Evolutionary conservation across 2,888 invertebrate genomes (phyloP).

Genomic region (Lepetodrilus schrolli): DNA sequence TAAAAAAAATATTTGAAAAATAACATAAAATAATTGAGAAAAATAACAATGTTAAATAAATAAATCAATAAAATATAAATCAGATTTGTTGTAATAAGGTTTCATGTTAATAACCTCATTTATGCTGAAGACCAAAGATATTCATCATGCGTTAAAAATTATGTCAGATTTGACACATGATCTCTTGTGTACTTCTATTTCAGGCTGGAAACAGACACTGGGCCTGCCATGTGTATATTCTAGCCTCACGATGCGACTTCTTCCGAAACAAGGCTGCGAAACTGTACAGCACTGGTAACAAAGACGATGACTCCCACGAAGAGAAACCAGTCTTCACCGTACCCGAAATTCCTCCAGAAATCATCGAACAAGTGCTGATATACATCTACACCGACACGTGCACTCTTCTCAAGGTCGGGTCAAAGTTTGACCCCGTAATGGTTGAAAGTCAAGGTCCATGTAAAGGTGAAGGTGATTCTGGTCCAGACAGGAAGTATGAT

Average conservation of each 20-base stretch:
- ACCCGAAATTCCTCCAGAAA: conserved; percentile 79
- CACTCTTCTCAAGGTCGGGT: conserved; percentile 78
- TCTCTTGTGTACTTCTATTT: too few relatives aligned
- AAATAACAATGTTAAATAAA: too few relatives aligned
- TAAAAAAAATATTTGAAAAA: too few relatives aligned
- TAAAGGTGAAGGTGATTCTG: conserved; percentile 18
- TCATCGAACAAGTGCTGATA: conserved; percentile 83
- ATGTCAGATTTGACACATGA: too few relatives aligned
- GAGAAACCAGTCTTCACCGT: conserved; percentile 75
- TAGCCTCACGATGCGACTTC: conserved; percentile 81
- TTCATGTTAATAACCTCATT: too few relatives aligned
- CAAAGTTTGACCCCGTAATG: conserved; percentile 43
- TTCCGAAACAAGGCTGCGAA: conserved; percentile 75
- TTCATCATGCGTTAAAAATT: too few relatives aligned
- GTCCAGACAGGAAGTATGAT: neutral
- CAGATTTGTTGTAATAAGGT: too few relatives aligned
- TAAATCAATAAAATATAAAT: too few relatives aligned
- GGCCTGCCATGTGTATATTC: conserved; percentile 84
- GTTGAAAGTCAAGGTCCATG: conserved; percentile 11
- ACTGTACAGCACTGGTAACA: neutral
- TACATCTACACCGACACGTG: conserved; percentile 84
- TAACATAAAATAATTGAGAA: too few relatives aligned
- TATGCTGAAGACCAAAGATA: too few relatives aligned
- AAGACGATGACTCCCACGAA: conserved; percentile 12
- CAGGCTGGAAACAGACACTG: conserved; percentile 80